Evolutionary conservation across 1,140 invertebrate species (phyloP).

Genomic region (Myzus persicae): DNA sequence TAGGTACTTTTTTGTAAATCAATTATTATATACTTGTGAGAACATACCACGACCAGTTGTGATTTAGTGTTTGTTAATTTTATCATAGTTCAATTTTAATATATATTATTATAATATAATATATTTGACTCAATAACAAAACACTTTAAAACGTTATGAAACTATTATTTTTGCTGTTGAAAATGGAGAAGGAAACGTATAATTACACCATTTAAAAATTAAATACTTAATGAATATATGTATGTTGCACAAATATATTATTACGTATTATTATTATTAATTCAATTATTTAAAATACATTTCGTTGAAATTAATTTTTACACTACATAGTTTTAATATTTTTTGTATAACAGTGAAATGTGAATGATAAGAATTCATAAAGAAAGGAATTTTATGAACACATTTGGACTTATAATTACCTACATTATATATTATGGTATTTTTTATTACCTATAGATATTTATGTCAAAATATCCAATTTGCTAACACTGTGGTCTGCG

Average conservation of each 20-base stretch:
- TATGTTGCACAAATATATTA: too few species aligned
- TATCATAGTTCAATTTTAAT: background rate
- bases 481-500: background rate
- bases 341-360: background rate
- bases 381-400: background rate
- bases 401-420: background rate
- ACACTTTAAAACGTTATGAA: background rate
- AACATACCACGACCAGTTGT: background rate
- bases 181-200: background rate
- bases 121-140: too few species aligned
- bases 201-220: background rate
- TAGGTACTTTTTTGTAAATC: background rate
- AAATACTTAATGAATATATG: background rate
- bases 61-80: background rate
- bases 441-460: background rate
- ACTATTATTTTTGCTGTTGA: background rate
- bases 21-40: background rate
- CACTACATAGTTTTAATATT: background rate
- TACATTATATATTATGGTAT: background rate
- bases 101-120: too few species aligned
- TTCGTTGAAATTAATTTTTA: background rate
- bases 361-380: slow-evolving; percentile 6
- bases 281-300: background rate
- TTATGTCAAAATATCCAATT: slow-evolving; percentile 3
- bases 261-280: too few species aligned